Evolutionary conservation across 2,113 vertebrate genomes (phyloP).

Genomic region (Ciconia boyciana): DNA sequence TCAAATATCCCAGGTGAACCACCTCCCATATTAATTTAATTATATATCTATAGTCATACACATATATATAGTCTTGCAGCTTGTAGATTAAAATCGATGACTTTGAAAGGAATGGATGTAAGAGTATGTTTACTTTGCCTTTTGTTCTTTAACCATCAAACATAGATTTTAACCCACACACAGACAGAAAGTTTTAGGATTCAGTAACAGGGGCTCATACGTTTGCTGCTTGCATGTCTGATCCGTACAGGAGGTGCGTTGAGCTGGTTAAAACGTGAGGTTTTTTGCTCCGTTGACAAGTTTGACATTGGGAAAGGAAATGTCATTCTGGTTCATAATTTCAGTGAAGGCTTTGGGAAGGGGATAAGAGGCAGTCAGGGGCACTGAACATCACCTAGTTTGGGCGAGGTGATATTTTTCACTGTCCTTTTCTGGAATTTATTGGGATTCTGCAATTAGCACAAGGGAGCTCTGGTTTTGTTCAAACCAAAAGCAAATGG

Average conservation of each 20-base stretch:
- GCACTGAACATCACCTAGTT: background rate
- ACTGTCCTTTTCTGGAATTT: background rate
- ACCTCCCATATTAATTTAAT: slow-evolving; percentile 21
- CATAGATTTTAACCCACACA: background rate
- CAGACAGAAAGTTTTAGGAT: background rate
- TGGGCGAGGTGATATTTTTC: background rate
- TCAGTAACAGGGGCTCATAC: background rate
- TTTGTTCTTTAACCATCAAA: background rate
- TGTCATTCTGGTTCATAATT: background rate
- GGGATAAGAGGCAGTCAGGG: background rate
- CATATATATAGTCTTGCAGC: background rate
- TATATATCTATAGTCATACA: background rate
- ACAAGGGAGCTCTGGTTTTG: background rate
- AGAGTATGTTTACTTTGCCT: background rate
- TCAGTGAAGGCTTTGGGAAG: background rate
- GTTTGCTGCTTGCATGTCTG: background rate
- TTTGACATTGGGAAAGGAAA: background rate
- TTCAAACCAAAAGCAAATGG: background rate
- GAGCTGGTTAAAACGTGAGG: background rate
- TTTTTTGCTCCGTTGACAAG: background rate
- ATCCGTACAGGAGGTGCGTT: background rate
- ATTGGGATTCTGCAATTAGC: background rate
- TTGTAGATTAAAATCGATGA: background rate
- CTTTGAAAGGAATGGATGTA: background rate
- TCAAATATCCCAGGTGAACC: slow-evolving; percentile 16